Conservation (phyloP, 2,888 invertebrate genomes). For the Archips xylosteana region DNA sequence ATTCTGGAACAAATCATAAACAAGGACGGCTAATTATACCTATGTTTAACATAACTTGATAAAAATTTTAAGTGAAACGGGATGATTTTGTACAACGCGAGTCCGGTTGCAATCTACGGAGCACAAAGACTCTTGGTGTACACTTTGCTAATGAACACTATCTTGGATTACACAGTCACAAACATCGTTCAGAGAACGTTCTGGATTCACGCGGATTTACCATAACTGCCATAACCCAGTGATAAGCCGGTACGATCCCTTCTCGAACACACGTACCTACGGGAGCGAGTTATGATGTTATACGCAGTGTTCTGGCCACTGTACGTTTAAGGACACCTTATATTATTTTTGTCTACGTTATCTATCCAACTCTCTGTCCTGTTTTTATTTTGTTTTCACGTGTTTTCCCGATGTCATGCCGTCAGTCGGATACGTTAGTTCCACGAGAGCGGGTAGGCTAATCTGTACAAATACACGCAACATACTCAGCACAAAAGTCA, state of each 20-base stretch:
- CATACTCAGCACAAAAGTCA: conserved; percentile 74
- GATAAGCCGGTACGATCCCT: conserved; percentile 20
- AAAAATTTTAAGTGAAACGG: conserved; percentile 56
- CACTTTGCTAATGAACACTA: conserved; percentile 81
- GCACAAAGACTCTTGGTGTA: conserved; percentile 86
- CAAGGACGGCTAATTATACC: conserved; percentile 32
- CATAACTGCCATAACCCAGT: conserved; percentile 35
- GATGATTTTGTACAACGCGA: conserved; percentile 63
- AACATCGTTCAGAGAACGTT: conserved; percentile 65
- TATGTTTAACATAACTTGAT: conserved; percentile 29
- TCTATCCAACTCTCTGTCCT: conserved; percentile 81
- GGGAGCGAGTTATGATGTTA: conserved; percentile 12
- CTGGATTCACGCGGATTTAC: conserved; percentile 37
- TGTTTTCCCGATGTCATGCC: conserved; percentile 47
- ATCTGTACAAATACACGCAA: conserved; percentile 80
- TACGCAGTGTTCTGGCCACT: conserved; percentile 41
- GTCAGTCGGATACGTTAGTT: conserved; percentile 52
- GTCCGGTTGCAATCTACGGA: conserved; percentile 86
- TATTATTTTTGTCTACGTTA: conserved; percentile 70
- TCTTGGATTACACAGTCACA: conserved; percentile 86
- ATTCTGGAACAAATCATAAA: neutral
- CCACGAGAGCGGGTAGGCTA: conserved; percentile 73
- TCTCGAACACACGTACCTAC: conserved; percentile 16
- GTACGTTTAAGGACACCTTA: conserved; percentile 56
- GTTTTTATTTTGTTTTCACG: conserved; percentile 70